Percentiles rank a stretch among this genome's conserved stretches.
Evolutionary conservation across 2,113 vertebrate genomes (phyloP).

Genomic region (Delphinapterus leucas): DNA sequence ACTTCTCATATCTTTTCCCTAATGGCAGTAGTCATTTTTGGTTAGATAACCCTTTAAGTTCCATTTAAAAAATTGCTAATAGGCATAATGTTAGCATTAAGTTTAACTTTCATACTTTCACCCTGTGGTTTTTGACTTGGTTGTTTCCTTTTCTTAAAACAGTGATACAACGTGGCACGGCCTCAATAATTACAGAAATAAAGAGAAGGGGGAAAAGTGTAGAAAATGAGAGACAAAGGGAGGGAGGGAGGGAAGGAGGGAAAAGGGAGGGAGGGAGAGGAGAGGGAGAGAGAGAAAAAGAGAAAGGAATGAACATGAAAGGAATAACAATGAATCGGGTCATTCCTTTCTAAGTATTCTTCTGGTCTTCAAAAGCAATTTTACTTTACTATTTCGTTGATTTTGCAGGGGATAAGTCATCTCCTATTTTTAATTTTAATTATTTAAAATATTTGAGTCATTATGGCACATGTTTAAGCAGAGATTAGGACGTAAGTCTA

Average conservation of each 20-base stretch:
- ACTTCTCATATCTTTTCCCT: neutral
- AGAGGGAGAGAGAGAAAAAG: constrained; percentile 37
- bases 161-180: constrained; percentile 35
- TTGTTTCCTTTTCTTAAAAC: constrained; percentile 80
- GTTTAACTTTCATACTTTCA: constrained; percentile 70
- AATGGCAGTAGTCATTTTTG: neutral
- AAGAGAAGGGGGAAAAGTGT: neutral
- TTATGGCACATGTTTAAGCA: constrained; percentile 22
- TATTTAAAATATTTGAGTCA: constrained; percentile 70
- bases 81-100: constrained; percentile 65
- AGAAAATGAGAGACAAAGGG: constrained; percentile 44
- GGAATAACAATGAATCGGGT: constrained; percentile 80
- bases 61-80: constrained; percentile 50
- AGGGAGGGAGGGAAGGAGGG: neutral
- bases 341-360: constrained; percentile 91
- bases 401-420: constrained; percentile 81
- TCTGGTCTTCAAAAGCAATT: constrained; percentile 89
- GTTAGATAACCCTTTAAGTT: constrained; percentile 9
- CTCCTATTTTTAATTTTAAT: constrained; percentile 47
- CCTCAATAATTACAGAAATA: constrained; percentile 53
- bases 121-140: constrained; percentile 80
- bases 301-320: constrained; percentile 71
- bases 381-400: constrained; percentile 88
- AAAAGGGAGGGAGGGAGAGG: neutral
- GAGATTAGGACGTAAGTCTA: neutral